These are phyloP conservation scores for Ornithorhynchus anatinus DNA, from an alignment of 2,113 vertebrate genomes.

Conservation along the genomic window DNA sequence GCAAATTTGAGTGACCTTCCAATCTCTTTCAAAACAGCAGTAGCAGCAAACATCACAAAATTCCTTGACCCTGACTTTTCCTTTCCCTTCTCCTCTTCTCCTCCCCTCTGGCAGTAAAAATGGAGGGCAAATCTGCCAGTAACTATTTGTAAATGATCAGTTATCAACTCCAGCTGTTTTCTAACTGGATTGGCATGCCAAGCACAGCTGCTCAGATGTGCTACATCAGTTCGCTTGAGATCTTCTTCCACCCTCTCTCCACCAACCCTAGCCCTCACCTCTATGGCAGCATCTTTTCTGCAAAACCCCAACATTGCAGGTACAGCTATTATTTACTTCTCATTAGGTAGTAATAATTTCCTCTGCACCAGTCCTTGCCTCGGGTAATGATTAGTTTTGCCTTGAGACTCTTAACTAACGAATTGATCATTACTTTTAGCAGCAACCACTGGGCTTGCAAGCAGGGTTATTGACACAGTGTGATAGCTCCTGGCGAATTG, in stretches of 20 bases:
- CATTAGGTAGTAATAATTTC: neutral
- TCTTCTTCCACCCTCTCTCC: neutral
- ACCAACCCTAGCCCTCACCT: neutral
- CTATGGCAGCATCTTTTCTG: neutral
- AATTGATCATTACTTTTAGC: neutral
- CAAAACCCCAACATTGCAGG: neutral
- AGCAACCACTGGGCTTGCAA: neutral
- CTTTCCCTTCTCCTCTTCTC: neutral
- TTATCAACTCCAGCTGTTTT: slow-evolving; percentile 57
- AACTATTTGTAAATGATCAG: slow-evolving; percentile 65
- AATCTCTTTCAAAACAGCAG: slow-evolving; percentile 36
- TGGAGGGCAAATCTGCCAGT: slow-evolving; percentile 61
- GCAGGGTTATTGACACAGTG: neutral
- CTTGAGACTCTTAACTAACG: slow-evolving; percentile 5
- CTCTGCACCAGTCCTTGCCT: neutral
- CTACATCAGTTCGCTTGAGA: slow-evolving; percentile 2
- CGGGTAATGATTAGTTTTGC: neutral
- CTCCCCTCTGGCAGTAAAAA: slow-evolving; percentile 22
- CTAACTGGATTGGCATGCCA: slow-evolving; percentile 26
- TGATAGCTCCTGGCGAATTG: neutral
- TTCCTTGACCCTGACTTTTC: neutral
- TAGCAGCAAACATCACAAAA: slow-evolving; percentile 15
- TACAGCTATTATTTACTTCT: neutral
- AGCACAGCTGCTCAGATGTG: slow-evolving; percentile 43
- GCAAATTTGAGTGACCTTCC: slow-evolving; percentile 25